Percentiles rank a stretch among this genome's conserved stretches.
phyloP scores from a whole-genome alignment of 2,797 vertebrate species.

The Platyrinchus mystaceus region DNA sequence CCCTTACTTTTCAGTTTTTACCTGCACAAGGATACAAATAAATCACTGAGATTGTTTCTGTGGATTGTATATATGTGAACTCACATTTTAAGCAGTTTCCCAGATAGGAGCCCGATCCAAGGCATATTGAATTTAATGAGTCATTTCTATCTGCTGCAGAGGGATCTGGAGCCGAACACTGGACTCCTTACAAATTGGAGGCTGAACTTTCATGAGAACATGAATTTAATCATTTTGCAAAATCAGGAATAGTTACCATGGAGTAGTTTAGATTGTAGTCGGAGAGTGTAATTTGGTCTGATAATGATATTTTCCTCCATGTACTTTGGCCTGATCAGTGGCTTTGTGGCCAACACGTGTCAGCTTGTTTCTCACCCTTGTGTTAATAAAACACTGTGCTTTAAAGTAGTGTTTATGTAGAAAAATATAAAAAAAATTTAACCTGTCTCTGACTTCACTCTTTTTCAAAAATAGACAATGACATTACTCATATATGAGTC shows the following conservation, averaged over 20 bases:
- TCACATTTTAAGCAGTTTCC: slow-evolving; percentile 4
- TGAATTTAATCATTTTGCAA: background rate
- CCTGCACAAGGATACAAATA: background rate
- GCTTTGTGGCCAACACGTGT: background rate
- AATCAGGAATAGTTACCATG: background rate
- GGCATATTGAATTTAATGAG: background rate
- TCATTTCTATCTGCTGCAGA: background rate
- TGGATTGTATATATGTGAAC: background rate
- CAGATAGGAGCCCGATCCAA: background rate
- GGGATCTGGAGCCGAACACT: background rate
- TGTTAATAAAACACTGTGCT: background rate
- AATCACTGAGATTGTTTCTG: background rate
- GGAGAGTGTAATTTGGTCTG: background rate
- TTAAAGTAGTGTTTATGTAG: background rate
- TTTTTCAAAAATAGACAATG: background rate
- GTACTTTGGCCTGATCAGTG: background rate
- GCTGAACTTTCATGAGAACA: background rate
- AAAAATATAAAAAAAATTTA: background rate
- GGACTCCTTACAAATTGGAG: background rate
- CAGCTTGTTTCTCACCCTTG: background rate
- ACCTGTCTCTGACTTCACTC: background rate
- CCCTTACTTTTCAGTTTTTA: background rate
- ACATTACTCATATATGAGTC: background rate
- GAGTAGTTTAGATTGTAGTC: background rate
- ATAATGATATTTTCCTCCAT: background rate